These are phyloP conservation scores for Anniella stebbinsi DNA, from an alignment of 2,797 vertebrate genomes.

Conservation along the genomic window DNA sequence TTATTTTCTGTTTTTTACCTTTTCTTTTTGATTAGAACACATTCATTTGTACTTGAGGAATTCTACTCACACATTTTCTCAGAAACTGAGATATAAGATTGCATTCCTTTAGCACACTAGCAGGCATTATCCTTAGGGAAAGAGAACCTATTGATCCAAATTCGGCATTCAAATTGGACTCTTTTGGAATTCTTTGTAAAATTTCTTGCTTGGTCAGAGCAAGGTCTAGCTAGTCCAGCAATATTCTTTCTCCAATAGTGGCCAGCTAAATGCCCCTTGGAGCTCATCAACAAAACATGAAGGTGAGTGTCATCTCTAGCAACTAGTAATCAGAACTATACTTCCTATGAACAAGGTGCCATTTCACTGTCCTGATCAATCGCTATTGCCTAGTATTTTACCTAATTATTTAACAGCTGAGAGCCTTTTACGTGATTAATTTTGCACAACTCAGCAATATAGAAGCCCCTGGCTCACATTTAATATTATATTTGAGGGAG, in stretches of 20 bases:
- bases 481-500: background rate
- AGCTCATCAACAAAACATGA: background rate
- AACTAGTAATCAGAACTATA: background rate
- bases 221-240: background rate
- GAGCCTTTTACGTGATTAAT: background rate
- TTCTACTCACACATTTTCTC: background rate
- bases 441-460: background rate
- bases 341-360: background rate
- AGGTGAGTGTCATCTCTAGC: background rate
- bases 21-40: background rate
- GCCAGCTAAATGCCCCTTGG: background rate
- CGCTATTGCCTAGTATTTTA: background rate
- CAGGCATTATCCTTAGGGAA: background rate
- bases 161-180: background rate
- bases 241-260: background rate
- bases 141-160: background rate
- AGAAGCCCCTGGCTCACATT: background rate
- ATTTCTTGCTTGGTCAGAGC: background rate
- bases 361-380: background rate
- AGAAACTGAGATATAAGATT: constrained; percentile 29
- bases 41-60: constrained; percentile 29
- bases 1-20: constrained; percentile 1
- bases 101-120: background rate
- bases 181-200: background rate
- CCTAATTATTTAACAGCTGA: background rate